Base-by-base conservation (phyloP, 1,140 invertebrate genomes). In the Drosophila nannoptera region DNA sequence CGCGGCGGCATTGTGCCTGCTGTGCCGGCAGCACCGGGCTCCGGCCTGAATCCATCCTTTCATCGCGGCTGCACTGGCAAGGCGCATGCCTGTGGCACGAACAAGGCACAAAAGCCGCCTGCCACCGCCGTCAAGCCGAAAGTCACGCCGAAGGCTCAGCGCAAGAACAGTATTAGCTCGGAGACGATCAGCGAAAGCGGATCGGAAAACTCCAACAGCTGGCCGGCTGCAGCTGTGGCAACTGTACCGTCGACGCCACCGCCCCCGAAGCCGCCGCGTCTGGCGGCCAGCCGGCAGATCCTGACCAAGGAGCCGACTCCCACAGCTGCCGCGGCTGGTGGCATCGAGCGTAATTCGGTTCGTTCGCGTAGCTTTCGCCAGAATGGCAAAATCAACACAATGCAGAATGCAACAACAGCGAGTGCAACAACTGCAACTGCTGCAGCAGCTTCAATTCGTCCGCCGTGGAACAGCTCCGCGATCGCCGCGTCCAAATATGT, bases 51-150 rank as follows among this genome's bases (percentile, higher is more conserved):
- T 64, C 92, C 90, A 45, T 92, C 92, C 74, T 92, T 92, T 67
- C 94, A 94, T 86, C 92, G 92, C 72, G 92, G 92, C 32, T 95
- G 94, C 77, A 93, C 92, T 12, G 94, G 94, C 38, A 93, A 93
- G 71, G 92, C 93, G 0, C 94, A 95, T 74, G 94, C 93, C 6
- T 92, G 92, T 55, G 93, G 93, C 5, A 91, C 92, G 38, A 89
- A 86, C 8, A 92, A 92, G 72, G 68, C 86, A 0, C 69, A 80
- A 40, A 75, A 61, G 40, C 14, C 50, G 7, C 14, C 60, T 29
- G 4, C 54, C 6, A 63, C 49, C 4, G n/a, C 40, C 8, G n/a
- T 49, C 31, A 72, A 36, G 50, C 32, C 59, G n/a, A 64, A 75
- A 11, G 60, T 63, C 31, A 78, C 75, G 14, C 49, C 78, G n/a